Conservation (phyloP, 2,113 vertebrate genomes). For the Coptodon bakossiorum region DNA sequence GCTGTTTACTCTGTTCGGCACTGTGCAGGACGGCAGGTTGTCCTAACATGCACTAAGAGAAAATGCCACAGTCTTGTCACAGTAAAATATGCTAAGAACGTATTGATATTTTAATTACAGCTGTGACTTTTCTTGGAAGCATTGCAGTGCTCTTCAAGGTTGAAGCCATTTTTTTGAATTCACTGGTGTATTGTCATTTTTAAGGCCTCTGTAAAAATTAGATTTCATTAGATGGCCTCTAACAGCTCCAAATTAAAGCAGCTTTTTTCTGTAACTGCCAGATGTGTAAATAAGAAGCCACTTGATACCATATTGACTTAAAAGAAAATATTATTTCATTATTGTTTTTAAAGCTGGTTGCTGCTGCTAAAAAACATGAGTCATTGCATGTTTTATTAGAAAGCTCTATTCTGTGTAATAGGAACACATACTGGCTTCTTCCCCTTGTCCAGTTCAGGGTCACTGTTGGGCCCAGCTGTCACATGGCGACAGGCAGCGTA, state of each 20-base stretch:
- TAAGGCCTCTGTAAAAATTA: neutral
- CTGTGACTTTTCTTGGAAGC: neutral
- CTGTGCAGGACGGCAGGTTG: neutral
- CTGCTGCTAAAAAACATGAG: neutral
- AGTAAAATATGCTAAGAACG: neutral
- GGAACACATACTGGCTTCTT: neutral
- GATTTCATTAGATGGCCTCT: neutral
- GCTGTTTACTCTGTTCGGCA: neutral
- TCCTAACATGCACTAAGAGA: neutral
- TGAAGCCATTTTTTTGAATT: neutral
- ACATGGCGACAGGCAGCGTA: rapidly evolving
- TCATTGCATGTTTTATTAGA: neutral
- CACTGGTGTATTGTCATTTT: neutral
- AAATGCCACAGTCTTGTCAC: neutral
- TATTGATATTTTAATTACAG: neutral
- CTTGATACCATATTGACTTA: neutral
- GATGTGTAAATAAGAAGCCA: neutral
- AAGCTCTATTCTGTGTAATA: neutral
- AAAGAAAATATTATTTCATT: neutral
- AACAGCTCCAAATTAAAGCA: neutral
- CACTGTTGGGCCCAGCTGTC: neutral
- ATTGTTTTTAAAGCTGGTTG: neutral
- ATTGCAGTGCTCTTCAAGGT: neutral
- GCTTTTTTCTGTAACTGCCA: neutral
- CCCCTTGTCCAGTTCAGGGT: neutral